A percentile compares a stretch with the other conserved stretches of the same genome.
Evolutionary conservation across 1,140 invertebrate genomes (phyloP).

Genomic region (Aphelinus atriplicis): DNA sequence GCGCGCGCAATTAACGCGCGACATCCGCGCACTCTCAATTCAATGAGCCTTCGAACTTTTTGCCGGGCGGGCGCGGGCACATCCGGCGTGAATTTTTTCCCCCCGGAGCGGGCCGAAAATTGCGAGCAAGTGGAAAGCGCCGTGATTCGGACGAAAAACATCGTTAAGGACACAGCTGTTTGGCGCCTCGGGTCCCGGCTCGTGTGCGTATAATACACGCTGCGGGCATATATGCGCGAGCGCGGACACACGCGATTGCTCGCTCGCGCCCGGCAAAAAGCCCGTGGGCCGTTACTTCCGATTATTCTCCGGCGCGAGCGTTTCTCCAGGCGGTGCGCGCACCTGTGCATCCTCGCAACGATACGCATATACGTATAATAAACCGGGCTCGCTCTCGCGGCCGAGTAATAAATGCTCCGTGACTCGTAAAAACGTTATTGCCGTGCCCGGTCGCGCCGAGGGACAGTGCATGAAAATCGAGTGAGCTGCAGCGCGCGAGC

Average conservation of each 20-base stretch:
- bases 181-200: not conserved
- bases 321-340: not conserved
- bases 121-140: constrained; percentile 30
- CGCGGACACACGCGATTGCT: not conserved
- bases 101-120: constrained; percentile 18
- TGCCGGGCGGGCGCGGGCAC: not conserved
- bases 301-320: constrained; percentile 12
- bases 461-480: constrained; percentile 20
- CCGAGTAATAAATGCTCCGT: constrained; percentile 63
- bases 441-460: constrained; percentile 42
- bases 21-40: constrained; percentile 34
- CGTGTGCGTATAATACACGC: not conserved
- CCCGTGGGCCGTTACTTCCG: constrained; percentile 37
- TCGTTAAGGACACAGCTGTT: constrained; percentile 28
- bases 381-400: constrained; percentile 16
- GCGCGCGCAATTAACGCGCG: constrained; percentile 32
- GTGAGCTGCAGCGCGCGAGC: constrained; percentile 9
- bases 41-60: constrained; percentile 35
- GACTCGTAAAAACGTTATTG: constrained; percentile 65
- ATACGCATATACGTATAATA: constrained; percentile 40
- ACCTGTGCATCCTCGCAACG: constrained; percentile 42
- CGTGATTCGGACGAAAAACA: constrained; percentile 28
- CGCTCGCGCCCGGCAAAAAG: constrained; percentile 8
- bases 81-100: constrained; percentile 36
- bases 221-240: no score